phyloP scores from a whole-genome alignment of 2,888 invertebrate species.

The Scotopteryx bipunctaria region DNA sequence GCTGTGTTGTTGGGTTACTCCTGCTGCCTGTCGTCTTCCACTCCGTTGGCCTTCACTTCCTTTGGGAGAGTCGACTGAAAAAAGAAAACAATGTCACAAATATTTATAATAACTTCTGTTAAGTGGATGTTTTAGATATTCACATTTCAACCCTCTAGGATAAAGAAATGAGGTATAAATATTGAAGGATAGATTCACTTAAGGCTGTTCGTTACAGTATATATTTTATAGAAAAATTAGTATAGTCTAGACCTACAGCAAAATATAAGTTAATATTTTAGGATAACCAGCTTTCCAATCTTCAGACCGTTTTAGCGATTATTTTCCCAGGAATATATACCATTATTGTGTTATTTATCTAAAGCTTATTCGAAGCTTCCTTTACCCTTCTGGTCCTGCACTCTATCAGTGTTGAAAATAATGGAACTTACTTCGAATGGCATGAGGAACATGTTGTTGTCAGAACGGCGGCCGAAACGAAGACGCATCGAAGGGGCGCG shows the following conservation, averaged over 20 bases:
- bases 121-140: constrained; percentile 6
- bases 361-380: too few species aligned
- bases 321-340: too few species aligned
- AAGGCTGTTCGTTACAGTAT: too few species aligned
- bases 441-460: constrained; percentile 84
- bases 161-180: constrained; percentile 1
- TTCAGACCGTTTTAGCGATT: too few species aligned
- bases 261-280: too few species aligned
- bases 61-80: constrained; percentile 74
- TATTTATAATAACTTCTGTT: constrained; percentile 1
- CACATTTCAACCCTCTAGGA: constrained; percentile 2
- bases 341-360: too few species aligned
- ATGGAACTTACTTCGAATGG: constrained; percentile 66
- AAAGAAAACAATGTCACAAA: constrained; percentile 27
- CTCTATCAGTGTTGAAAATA: background rate
- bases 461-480: constrained; percentile 89
- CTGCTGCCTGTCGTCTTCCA: constrained; percentile 75
- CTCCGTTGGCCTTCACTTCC: constrained; percentile 71
- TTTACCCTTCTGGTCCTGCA: background rate
- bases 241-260: too few species aligned
- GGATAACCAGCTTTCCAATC: too few species aligned
- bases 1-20: constrained; percentile 52
- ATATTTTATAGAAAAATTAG: too few species aligned
- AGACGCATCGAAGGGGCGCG: constrained; percentile 90
- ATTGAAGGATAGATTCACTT: background rate